phyloP scores from a whole-genome alignment of 2,113 vertebrate genomes.

The Hyla sarda region DNA sequence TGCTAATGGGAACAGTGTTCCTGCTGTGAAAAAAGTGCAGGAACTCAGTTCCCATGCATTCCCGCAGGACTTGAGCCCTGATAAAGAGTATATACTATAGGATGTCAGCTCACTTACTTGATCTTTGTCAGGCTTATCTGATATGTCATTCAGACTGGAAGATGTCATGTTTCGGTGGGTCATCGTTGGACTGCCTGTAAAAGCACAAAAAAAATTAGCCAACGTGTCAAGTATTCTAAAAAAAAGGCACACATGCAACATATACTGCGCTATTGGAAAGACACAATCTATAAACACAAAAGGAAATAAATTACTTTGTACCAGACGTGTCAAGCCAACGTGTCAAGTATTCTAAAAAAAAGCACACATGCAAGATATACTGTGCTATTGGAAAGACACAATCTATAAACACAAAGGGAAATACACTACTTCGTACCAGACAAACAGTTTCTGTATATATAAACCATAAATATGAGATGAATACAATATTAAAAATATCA shows the following conservation, averaged over 20 bases:
- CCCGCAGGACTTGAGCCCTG: no score
- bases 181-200: conserved; percentile 87
- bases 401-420: background rate
- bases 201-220: background rate
- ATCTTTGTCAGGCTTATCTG: conserved; percentile 96
- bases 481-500: background rate
- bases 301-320: background rate
- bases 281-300: background rate
- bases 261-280: background rate
- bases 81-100: no score
- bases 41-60: no score
- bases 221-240: background rate
- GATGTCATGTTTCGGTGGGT: conserved; percentile 88
- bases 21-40: no score
- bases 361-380: background rate
- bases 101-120: conserved; percentile 79
- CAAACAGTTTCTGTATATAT: background rate
- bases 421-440: background rate
- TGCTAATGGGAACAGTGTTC: no score
- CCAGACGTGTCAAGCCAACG: background rate
- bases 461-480: background rate
- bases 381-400: background rate
- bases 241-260: background rate
- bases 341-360: background rate
- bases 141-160: conserved; percentile 93